Base-by-base conservation (phyloP, 2,797 vertebrate species). In the Poecilia picta region DNA sequence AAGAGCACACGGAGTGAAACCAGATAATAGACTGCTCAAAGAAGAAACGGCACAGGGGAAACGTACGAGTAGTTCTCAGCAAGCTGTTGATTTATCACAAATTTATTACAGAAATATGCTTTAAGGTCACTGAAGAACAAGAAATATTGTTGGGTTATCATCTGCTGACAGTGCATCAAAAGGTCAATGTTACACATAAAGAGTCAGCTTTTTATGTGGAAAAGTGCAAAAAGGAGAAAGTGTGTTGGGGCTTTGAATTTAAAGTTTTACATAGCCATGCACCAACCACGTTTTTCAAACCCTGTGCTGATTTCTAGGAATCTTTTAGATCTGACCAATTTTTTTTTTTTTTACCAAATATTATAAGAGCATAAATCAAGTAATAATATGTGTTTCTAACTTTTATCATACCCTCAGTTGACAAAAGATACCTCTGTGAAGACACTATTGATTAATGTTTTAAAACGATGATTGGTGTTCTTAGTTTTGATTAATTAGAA, bases 101-200 rank as follows among this genome's bases (percentile, higher is more conserved):
- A 18, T 59, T 46, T 75, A 70, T 73, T 68, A 13, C 25, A 53
- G 41, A 76, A 53, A 39, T 77, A 53, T 73, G 49, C 73, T 81
- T 78, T 53, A 82, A 83, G n/a, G 72, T 16, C 68, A 71, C 57
- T 53, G 28, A 36, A 71, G 49, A 43, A 49, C 13, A 78, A 57
- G 11, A 78, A 33, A 41, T 68, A 68, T 41, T 11, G 15, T 46
- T 33, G 20, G 25, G n/a, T 20, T 72, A 46, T 18, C 7, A 41
- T 79, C 53, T 57, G 70, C 47, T 77, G 59, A 66, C 23, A 64
- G 73, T 76, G 49, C 73, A 73, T 73, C 68, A 46, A 76, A 80
- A 73, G 64, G 74, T 73, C 71, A 79, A 47, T n/a, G 11, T 78
- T 18, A 47, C 16, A 25, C n/a, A 51, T 31, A 47, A 72, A 57